Base-by-base conservation (phyloP, 1,140 invertebrate species). In the Lasioglossum baleicum region DNA sequence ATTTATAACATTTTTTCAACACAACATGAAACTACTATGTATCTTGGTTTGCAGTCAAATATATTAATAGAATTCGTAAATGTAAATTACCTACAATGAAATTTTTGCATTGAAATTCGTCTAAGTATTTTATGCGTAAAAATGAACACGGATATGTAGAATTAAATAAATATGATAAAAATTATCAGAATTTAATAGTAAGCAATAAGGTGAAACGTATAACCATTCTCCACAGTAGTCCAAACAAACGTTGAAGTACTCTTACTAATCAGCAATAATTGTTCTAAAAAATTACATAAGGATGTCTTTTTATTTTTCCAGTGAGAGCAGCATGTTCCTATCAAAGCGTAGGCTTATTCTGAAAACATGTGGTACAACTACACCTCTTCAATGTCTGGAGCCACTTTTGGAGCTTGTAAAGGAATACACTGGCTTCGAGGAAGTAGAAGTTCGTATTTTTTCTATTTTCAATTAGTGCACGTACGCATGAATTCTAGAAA, bases 261-360 rank as follows among this genome's bases (percentile, higher is more conserved):
- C 20, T 42, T 42, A 42, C 15, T 42, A 65, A n/a, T 65, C 35
- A 42, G n/a, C n/a, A 26, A 13, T 26, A 31, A 44, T n/a, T 2
- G 1, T 64, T 65, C n/a, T n/a, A 0, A 51, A 20, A 26, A 73
- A 69, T 63, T 58, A 8, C 60, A 64, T 69, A 26, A 64, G 56
- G 40, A 73, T 35, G 22, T 75, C 71, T 76, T 78, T 85, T 81
- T 82, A 51, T 82, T 87, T 90, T 58, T 90, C 95, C 94, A 99
- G 98, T 93, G 99, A 99, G 94, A 99, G 98, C 95, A 99, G 98
- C 92, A 98, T 99, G 97, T 99, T 99, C 94, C 96, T 99, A 67
- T 98, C 98, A 3, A 96, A 97, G 84, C 94, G 96, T 40, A 95
- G 98, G 35, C 97, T 99, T 92, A 99, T 99, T 87, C 93, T 99